phyloP scores from a whole-genome alignment of 2,113 vertebrate species.

The Ochotona princeps region DNA sequence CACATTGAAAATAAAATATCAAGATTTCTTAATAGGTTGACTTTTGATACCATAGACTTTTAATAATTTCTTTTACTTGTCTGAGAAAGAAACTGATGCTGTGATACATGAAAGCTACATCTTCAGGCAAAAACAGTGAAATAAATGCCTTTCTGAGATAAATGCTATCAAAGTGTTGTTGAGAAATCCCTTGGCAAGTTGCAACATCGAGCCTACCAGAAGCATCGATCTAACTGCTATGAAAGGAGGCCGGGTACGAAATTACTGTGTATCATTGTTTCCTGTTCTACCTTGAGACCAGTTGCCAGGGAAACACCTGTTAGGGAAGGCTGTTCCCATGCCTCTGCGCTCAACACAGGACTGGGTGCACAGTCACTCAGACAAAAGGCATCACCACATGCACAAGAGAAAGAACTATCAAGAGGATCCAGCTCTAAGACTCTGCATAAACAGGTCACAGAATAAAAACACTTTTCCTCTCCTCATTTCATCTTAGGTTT shows the following conservation, averaged over 20 bases:
- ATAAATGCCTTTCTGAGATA: constrained; percentile 43
- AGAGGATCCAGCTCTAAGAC: not conserved
- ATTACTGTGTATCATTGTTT: constrained; percentile 75
- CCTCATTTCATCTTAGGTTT: not conserved
- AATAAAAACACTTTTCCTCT: not conserved
- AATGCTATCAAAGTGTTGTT: constrained; percentile 34
- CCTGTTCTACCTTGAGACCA: constrained; percentile 70
- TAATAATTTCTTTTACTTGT: constrained; percentile 33
- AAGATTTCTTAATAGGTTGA: not conserved
- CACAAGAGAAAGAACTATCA: not conserved
- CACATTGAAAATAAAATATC: not conserved
- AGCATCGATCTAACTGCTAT: constrained; percentile 47
- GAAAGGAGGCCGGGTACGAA: constrained; percentile 50
- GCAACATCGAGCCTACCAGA: constrained; percentile 43
- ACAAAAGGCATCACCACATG: constrained; percentile 22
- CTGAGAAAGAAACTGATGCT: constrained; percentile 31
- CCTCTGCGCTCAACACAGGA: not conserved
- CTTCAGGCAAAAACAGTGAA: constrained; percentile 5
- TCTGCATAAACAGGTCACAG: not conserved
- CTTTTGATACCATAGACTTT: constrained; percentile 19
- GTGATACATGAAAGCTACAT: constrained; percentile 40
- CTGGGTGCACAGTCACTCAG: constrained; percentile 40
- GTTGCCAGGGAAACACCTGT: constrained; percentile 80
- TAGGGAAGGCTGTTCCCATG: constrained; percentile 36
- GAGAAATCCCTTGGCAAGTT: constrained; percentile 61